Percentiles rank a stretch among this genome's conserved stretches.
Evolutionary conservation across 1,140 invertebrate species (phyloP).

Genomic region (Aphaenogaster rudis): DNA sequence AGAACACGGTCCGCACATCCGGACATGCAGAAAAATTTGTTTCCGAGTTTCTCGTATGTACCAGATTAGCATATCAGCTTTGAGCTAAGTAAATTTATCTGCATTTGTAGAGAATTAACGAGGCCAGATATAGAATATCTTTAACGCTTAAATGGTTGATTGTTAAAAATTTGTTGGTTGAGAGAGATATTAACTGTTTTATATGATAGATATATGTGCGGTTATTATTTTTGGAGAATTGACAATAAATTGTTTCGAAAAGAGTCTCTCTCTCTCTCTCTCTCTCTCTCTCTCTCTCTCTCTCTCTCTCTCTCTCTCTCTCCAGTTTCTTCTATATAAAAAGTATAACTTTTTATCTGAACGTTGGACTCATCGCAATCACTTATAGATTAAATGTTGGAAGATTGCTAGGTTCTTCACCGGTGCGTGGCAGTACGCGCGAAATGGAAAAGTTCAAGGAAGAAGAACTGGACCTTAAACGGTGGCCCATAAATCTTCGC

Average conservation of each 20-base stretch:
- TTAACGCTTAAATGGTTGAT: background rate
- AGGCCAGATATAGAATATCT: background rate
- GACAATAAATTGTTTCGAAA: background rate
- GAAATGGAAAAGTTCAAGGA: conserved; percentile 15
- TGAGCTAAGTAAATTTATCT: conserved; percentile 24
- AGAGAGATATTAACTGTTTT: background rate
- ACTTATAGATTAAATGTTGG: conserved; percentile 19
- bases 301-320: conserved; percentile 3
- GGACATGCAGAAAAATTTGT: conserved; percentile 57
- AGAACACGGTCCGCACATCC: conserved; percentile 46
- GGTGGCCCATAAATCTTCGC: conserved; percentile 69
- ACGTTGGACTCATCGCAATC: background rate
- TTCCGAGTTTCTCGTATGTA: conserved; percentile 29
- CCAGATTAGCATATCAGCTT: conserved; percentile 49
- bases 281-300: background rate
- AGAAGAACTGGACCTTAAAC: conserved; percentile 55
- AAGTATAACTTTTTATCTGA: conserved; percentile 8
- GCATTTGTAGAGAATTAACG: conserved; percentile 30
- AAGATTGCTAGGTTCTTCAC: background rate
- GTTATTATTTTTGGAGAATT: background rate
- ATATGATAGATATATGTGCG: background rate
- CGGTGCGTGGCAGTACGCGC: conserved; percentile 18
- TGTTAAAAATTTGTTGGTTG: background rate
- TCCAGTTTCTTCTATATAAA: background rate
- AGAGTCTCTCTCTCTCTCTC: background rate